A percentile compares a stretch with the other conserved stretches of the same genome.
phyloP scores from a whole-genome alignment of 2,797 vertebrate genomes.

The Phoebastria nigripes region DNA sequence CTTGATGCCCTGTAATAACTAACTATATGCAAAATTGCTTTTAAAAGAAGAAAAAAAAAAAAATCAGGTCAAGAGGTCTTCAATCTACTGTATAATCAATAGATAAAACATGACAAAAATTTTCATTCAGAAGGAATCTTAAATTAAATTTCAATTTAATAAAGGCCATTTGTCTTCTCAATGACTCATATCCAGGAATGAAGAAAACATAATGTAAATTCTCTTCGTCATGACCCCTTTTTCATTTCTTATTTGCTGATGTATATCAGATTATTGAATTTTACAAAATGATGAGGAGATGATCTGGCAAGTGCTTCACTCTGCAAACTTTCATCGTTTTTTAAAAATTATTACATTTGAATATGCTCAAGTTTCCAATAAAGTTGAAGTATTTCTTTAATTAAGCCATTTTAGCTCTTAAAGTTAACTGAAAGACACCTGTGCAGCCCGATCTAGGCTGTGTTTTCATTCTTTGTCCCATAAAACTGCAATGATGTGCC shows the following conservation, averaged over 20 bases:
- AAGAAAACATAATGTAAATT: slow-evolving; percentile 58
- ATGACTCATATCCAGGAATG: slow-evolving; percentile 41
- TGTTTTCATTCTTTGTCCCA: not conserved
- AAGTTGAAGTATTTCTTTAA: slow-evolving; percentile 57
- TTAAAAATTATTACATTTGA: slow-evolving; percentile 6
- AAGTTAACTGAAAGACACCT: not conserved
- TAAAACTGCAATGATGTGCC: not conserved
- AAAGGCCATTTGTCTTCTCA: slow-evolving; percentile 49
- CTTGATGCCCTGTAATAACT: not conserved
- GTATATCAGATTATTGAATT: slow-evolving; percentile 58
- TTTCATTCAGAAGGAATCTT: slow-evolving; percentile 25
- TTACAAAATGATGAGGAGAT: slow-evolving; percentile 27
- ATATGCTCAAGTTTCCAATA: slow-evolving; percentile 44
- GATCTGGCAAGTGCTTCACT: slow-evolving; percentile 8
- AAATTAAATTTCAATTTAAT: slow-evolving; percentile 48
- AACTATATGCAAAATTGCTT: slow-evolving; percentile 10
- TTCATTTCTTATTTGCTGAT: slow-evolving; percentile 69
- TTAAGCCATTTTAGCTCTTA: slow-evolving; percentile 1
- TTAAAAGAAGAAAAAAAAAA: not conserved
- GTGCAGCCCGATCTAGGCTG: not conserved
- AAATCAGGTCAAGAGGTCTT: not conserved
- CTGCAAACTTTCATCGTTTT: slow-evolving; percentile 17
- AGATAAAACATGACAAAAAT: slow-evolving; percentile 48
- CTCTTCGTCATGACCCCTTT: slow-evolving; percentile 4
- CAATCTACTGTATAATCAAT: not conserved